These are phyloP conservation scores for Malurus elegans DNA, from an alignment of 2,113 vertebrate genomes.

Conservation along the genomic window DNA sequence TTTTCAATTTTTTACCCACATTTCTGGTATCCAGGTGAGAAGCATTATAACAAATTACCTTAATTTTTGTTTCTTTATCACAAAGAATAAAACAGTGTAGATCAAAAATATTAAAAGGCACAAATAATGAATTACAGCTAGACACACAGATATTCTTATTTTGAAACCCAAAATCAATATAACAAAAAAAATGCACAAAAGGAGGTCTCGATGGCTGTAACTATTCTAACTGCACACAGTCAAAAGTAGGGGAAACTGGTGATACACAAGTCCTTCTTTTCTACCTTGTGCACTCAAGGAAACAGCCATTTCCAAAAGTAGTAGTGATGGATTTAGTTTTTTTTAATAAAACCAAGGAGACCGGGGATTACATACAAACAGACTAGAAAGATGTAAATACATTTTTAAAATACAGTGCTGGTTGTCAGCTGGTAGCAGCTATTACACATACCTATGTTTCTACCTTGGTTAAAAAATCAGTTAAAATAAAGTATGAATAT, in stretches of 20 bases:
- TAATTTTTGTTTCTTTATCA: background rate
- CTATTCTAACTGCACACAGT: background rate
- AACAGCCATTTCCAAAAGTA: accelerated
- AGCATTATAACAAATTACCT: background rate
- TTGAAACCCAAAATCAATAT: background rate
- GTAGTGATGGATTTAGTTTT: background rate
- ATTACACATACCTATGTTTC: background rate
- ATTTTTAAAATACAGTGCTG: background rate
- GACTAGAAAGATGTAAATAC: background rate
- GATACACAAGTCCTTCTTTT: background rate
- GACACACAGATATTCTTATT: background rate
- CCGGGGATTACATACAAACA: background rate
- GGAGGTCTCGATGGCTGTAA: background rate
- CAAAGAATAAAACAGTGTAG: background rate
- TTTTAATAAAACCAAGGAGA: background rate
- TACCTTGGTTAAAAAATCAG: background rate
- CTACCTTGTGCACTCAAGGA: background rate
- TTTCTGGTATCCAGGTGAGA: background rate
- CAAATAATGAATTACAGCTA: background rate
- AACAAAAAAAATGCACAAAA: background rate
- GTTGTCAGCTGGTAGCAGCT: background rate
- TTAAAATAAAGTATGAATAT: background rate
- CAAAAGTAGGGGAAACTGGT: background rate
- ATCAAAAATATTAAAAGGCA: background rate
- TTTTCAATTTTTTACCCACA: background rate